Evolutionary conservation across 1,140 invertebrate genomes (phyloP), one percentile per base, ranked within the genome.

Genomic region (Oreohelix idahoensis): DNA sequence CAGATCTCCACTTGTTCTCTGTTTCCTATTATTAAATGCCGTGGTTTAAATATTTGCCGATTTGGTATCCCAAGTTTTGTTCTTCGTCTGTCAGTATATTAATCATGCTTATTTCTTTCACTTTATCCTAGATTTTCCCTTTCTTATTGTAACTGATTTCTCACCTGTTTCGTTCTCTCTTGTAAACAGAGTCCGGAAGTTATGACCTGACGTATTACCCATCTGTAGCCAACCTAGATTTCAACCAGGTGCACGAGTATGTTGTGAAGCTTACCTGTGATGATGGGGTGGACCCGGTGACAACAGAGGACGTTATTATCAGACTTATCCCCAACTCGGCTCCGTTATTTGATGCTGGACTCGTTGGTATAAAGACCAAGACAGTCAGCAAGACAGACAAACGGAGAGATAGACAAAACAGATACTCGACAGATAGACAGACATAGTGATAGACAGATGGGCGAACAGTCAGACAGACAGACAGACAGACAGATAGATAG

Each of bases 171-270:
- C 42, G 5, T 45, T 45, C 42, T 45, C 42, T 45, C 32, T n/a
- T 45, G 36, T 45, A 10, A 17, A 53, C 58, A 63, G 51, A 49
- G 23, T 2, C 17, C 4, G 77, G 77, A 0, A n/a, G 36, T 1
- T 79, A 79, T 39, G 77, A 79, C 20, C 2, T 79, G 45, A 58
- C 20, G 1, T 79, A 15, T 35, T 79, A 63, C 53, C 77, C 77
- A 23, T 79, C 77, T 20, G 77, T 79, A 53, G 77, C 77, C 51
- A 79, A 26, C 32, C 77, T 79, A 5, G 26, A 79, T 53, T 79
- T 79, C 53, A 79, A 79, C 77, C 29, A 36, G 13, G 32, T 36
- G 20, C 77, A 53, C n/a, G 77, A 79, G 38, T 79, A 79, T 35
- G 26, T 4, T 45, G 32, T 79, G 8, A 79, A 53, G 1, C 45